phyloP scores from a whole-genome alignment of 2,888 invertebrate species.

The Lepidochrysops patricia region DNA sequence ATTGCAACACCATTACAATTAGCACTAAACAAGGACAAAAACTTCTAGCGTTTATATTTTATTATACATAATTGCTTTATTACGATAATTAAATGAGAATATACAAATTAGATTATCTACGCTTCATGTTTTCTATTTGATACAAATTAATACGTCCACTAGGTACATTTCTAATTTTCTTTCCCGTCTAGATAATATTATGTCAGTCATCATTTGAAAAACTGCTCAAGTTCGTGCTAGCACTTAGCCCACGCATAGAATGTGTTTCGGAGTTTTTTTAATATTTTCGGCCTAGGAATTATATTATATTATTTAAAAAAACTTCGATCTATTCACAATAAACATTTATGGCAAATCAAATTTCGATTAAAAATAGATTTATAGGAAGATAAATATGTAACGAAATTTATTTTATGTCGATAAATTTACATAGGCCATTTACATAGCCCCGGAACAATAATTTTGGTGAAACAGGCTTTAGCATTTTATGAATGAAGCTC shows the following conservation, averaged over 20 bases:
- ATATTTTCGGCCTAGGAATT: too few species aligned
- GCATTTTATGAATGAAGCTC: not conserved
- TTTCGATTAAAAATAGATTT: not conserved
- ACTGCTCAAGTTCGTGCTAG: too few species aligned
- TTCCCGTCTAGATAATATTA: not conserved
- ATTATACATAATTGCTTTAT: slow-evolving; percentile 1
- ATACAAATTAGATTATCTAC: not conserved
- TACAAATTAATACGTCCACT: not conserved
- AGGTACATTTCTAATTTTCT: not conserved
- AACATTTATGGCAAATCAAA: not conserved
- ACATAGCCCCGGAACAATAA: not conserved
- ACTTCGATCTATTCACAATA: too few species aligned
- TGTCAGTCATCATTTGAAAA: too few species aligned
- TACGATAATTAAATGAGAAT: not conserved
- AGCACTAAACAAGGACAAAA: slow-evolving; percentile 5
- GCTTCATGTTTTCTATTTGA: not conserved
- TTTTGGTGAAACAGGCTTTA: not conserved
- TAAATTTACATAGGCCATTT: not conserved
- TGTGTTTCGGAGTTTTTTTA: too few species aligned
- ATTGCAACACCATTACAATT: not conserved
- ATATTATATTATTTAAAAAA: too few species aligned
- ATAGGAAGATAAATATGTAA: not conserved
- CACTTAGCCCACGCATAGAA: too few species aligned
- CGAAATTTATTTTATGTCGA: not conserved
- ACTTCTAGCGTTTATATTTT: slow-evolving; percentile 1